These are phyloP conservation scores for Sebastes glaucus DNA, from an alignment of 2,797 vertebrate species.

Conservation along the genomic window DNA sequence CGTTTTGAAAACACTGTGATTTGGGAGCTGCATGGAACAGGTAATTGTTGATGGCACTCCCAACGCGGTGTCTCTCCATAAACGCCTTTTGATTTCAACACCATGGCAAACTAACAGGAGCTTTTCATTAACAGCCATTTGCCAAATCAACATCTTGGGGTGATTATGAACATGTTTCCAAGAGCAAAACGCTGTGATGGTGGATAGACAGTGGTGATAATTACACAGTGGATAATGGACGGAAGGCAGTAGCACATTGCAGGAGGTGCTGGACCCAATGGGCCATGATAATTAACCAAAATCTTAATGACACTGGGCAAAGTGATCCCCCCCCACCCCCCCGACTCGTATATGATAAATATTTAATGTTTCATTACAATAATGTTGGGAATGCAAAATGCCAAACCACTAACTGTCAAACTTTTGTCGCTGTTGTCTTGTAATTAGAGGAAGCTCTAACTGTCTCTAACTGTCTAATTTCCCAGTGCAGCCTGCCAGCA, in stretches of 20 bases:
- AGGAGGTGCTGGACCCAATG: conserved; percentile 71
- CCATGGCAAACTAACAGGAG: conserved; percentile 34
- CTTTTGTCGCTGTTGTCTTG: conserved; percentile 53
- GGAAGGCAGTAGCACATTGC: conserved; percentile 55
- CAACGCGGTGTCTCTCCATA: conserved; percentile 21
- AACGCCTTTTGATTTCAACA: conserved; percentile 50
- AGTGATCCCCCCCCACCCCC: conserved; percentile 68
- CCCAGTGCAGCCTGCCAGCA: conserved; percentile 50
- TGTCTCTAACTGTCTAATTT: conserved; percentile 49
- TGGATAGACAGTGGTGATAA: conserved; percentile 58
- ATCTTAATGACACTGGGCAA: conserved; percentile 77
- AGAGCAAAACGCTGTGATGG: conserved; percentile 42
- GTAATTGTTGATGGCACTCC: conserved; percentile 40
- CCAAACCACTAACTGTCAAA: conserved; percentile 66
- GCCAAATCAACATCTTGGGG: conserved; percentile 67
- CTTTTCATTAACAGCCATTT: conserved; percentile 50
- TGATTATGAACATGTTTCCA: conserved; percentile 72
- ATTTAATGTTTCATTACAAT: conserved; percentile 81
- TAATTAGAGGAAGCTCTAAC: conserved; percentile 63
- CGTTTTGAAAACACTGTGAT: conserved; percentile 16
- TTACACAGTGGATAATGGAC: conserved; percentile 68
- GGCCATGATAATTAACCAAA: conserved; percentile 82
- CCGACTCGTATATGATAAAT: conserved; percentile 72
- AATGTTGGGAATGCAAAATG: conserved; percentile 74
- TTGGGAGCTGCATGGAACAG: not conserved